Evolutionary conservation across 2,888 invertebrate genomes (phyloP), one percentile per base, ranked within the genome.

Genomic region (Metallyticus violacea): DNA sequence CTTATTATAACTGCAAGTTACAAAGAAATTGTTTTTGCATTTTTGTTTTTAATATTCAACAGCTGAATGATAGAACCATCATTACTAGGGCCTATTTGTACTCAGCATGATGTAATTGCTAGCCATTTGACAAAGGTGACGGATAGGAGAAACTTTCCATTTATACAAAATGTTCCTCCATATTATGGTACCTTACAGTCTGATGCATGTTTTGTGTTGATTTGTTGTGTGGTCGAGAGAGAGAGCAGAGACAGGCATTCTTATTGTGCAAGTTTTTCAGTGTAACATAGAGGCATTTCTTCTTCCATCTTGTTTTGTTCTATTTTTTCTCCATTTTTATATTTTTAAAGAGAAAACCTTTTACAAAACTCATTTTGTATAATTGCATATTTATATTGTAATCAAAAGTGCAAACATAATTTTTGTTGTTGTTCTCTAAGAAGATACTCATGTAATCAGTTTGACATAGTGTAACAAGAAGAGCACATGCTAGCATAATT

Each of bases 11-110:
- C 77, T 25, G 7, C 27, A 83, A 77, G 40, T 62, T n/a, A n/a
- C 40, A 3, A 62, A 15, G 40, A n/a, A n/a, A 40, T 15, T 62
- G 9, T 62, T 40, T 62, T 62, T 62, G 15, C 77, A 81, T n/a
- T 7, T 83, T 77, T 77, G 83, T 83, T 77, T 28, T 77, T 83
- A 77, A 83, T 83, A 83, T 77, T 77, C 76, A 28, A 29, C 83
- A 83, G 28, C 28, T 83, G 29, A n/a, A 62, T 62, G 40, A 62
- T 62, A 62, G 40, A 62, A 77, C 28, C 77, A n/a, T 28, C 77
- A 83, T 77, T 77, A 77, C 6, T 83, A 83, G 83, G 83, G 83
- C 83, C 77, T 83, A 83, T 77, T 83, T 83, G 82, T 82, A 82
- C 82, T 82, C 82, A 82, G 82, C 62, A 82, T 82, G 7, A 77